Conservation (phyloP, 2,113 vertebrate species). For the Pedetes capensis region DNA sequence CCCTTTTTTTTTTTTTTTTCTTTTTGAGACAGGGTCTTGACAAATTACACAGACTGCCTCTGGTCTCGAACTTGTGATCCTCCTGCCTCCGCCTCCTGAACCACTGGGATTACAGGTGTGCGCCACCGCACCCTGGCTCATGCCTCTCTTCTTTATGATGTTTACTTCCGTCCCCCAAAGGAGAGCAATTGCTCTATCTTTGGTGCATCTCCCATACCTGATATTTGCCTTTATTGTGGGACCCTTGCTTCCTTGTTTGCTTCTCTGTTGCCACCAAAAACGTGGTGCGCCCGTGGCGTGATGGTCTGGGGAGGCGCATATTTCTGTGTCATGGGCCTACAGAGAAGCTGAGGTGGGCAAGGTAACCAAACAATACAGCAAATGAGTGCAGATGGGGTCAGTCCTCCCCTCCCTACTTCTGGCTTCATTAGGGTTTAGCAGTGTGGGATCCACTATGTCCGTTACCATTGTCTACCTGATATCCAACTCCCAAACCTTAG, state of each 20-base stretch:
- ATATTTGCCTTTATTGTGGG: fast-evolving
- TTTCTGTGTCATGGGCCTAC: too few species aligned
- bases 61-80: too few species aligned
- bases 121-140: too few species aligned
- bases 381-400: fast-evolving
- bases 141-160: background rate
- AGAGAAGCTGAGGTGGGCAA: background rate
- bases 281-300: fast-evolving
- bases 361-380: background rate
- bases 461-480: fast-evolving
- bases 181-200: background rate
- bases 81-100: too few species aligned
- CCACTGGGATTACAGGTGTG: too few species aligned
- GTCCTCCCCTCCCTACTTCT: background rate
- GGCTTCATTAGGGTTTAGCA: background rate
- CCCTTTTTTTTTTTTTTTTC: too few species aligned
- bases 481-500: too few species aligned
- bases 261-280: background rate
- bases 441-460: background rate
- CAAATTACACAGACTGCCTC: too few species aligned
- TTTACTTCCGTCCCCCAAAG: fast-evolving
- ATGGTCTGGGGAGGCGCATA: background rate
- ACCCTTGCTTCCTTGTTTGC: background rate
- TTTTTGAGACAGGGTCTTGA: too few species aligned
- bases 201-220: background rate